Percentiles rank a stretch among this genome's conserved stretches.
Evolutionary conservation across 2,797 vertebrate species (phyloP).

Genomic region (Lithobates pipiens): DNA sequence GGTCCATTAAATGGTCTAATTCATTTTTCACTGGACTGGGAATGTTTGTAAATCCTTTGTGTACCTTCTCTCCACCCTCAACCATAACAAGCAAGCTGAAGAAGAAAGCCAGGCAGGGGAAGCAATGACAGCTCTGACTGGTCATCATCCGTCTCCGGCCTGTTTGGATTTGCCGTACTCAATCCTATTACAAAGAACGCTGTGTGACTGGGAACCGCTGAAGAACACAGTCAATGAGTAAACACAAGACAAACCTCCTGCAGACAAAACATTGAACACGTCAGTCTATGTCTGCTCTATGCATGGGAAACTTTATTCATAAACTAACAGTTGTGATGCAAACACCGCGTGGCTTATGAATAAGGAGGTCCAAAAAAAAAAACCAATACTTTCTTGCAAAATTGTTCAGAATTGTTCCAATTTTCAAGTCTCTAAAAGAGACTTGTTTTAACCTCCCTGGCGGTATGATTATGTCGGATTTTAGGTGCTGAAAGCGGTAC

Average conservation of each 20-base stretch:
- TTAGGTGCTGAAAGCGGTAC: too few species aligned
- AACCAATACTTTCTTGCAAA: too few species aligned
- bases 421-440: too few species aligned
- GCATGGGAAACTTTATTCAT: constrained; percentile 28
- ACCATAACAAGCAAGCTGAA: constrained; percentile 41
- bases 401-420: too few species aligned
- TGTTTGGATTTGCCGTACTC: constrained; percentile 37
- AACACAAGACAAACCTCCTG: constrained; percentile 31
- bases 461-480: too few species aligned
- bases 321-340: constrained; percentile 15
- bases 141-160: constrained; percentile 38
- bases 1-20: constrained; percentile 6
- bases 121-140: constrained; percentile 31
- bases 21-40: constrained; percentile 34
- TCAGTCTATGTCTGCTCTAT: constrained; percentile 14
- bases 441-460: too few species aligned
- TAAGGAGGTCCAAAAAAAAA: too few species aligned
- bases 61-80: constrained; percentile 34
- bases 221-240: constrained; percentile 41
- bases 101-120: constrained; percentile 45
- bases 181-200: constrained; percentile 11
- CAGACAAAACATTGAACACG: constrained; percentile 1
- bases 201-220: constrained; percentile 31
- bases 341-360: constrained; percentile 8
- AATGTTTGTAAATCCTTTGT: constrained; percentile 49